These are phyloP conservation scores for Lagocephalus sceleratus DNA, from an alignment of 2,797 vertebrate genomes.

Conservation along the genomic window DNA sequence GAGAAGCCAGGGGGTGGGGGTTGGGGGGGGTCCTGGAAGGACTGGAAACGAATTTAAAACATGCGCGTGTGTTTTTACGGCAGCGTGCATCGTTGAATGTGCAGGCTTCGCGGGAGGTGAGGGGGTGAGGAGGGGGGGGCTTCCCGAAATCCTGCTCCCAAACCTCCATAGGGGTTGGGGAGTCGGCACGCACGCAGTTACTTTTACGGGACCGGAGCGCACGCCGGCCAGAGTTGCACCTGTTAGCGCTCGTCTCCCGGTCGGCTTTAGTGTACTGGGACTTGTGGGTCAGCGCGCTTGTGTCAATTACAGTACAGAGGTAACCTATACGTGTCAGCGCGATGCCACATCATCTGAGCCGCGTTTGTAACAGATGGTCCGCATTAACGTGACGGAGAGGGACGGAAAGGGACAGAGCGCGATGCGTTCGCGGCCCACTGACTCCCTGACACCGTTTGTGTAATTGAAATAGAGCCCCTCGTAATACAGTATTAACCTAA, in stretches of 20 bases:
- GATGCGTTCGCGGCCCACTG: constrained; percentile 11
- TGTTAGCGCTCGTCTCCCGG: constrained; percentile 52
- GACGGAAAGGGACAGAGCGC: constrained; percentile 40
- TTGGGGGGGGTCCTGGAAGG: constrained; percentile 34
- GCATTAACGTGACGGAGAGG: constrained; percentile 64
- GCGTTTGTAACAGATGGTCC: constrained; percentile 67
- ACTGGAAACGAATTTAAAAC: constrained; percentile 41
- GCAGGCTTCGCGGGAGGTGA: too few species aligned
- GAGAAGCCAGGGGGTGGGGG: constrained; percentile 18
- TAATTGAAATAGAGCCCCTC: constrained; percentile 52
- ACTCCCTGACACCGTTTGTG: constrained; percentile 52
- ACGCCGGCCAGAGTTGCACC: constrained; percentile 43
- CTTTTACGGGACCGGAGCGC: constrained; percentile 38
- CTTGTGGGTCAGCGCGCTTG: constrained; percentile 30
- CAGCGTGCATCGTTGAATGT: background rate
- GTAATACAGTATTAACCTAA: constrained; percentile 75
- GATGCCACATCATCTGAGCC: constrained; percentile 44
- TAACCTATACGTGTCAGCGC: constrained; percentile 38
- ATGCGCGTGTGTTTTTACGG: constrained; percentile 6
- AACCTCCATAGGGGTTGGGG: constrained; percentile 31
- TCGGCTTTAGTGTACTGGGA: constrained; percentile 34
- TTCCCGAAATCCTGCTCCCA: constrained; percentile 30
- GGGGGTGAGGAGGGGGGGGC: background rate
- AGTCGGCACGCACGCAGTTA: constrained; percentile 43
- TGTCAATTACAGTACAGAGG: constrained; percentile 26